These are phyloP conservation scores for Perognathus longimembris DNA, from an alignment of 2,113 vertebrate species.

Conservation along the genomic window DNA sequence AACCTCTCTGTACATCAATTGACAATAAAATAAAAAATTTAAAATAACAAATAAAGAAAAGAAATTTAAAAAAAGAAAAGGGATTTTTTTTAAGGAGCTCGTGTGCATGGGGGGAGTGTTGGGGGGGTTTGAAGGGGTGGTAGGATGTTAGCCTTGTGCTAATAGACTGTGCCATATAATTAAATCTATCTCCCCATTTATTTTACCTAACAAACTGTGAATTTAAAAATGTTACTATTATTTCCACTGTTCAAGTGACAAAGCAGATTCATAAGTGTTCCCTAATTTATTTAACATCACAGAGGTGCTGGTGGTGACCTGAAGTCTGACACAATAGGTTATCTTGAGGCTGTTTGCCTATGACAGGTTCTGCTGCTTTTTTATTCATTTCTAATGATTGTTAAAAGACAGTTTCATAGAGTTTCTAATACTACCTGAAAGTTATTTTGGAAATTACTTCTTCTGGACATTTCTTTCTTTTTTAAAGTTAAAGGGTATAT, in stretches of 20 bases:
- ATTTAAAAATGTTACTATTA: not conserved
- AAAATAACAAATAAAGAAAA: too few species aligned
- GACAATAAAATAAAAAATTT: too few species aligned
- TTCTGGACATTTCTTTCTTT: not conserved
- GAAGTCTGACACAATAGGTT: not conserved
- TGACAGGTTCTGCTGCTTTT: not conserved
- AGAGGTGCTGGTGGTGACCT: not conserved
- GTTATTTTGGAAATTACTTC: not conserved
- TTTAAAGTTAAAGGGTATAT: not conserved
- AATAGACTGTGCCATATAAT: not conserved
- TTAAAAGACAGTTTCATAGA: not conserved
- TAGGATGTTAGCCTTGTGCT: not conserved
- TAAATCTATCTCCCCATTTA: not conserved
- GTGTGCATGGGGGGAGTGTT: too few species aligned
- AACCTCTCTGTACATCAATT: too few species aligned
- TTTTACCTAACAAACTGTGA: not conserved
- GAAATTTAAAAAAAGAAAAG: not conserved
- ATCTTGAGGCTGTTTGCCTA: not conserved
- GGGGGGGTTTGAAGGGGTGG: too few species aligned
- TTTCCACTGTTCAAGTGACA: not conserved
- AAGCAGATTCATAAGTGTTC: not conserved
- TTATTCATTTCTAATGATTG: not conserved
- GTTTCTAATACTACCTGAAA: not conserved
- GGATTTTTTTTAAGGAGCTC: not conserved
- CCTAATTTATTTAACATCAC: not conserved